A percentile compares a stretch with the other conserved stretches of the same genome.
These are phyloP conservation scores for Sebastes fasciatus DNA, from an alignment of 2,113 vertebrate genomes.

Conservation along the genomic window DNA sequence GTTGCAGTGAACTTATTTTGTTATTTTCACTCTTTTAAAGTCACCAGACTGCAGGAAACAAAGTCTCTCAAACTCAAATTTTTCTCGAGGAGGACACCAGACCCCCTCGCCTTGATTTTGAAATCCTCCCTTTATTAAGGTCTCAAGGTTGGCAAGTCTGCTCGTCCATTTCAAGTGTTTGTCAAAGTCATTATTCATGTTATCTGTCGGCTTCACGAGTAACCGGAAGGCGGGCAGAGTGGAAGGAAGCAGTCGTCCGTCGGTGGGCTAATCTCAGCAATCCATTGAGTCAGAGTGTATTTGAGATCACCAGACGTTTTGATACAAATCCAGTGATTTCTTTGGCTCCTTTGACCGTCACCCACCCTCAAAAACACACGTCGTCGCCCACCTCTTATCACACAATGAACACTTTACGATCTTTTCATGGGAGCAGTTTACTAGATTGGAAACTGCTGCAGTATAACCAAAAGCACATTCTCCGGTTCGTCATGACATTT, in stretches of 20 bases:
- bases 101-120: too few species aligned
- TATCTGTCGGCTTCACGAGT: not conserved
- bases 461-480: not conserved
- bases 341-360: constrained; percentile 1
- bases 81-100: too few species aligned
- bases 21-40: too few species aligned
- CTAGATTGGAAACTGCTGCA: constrained; percentile 5
- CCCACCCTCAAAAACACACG: constrained; percentile 3
- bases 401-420: not conserved
- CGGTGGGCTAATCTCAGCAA: not conserved
- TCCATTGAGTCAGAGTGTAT: constrained; percentile 29
- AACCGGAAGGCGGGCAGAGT: not conserved
- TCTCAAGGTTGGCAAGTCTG: too few species aligned
- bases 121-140: too few species aligned
- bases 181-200: not conserved
- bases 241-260: constrained; percentile 8
- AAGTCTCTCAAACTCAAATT: too few species aligned
- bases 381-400: not conserved
- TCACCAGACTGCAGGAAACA: too few species aligned
- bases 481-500: constrained; percentile 17
- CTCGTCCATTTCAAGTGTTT: too few species aligned
- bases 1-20: too few species aligned
- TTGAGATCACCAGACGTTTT: constrained; percentile 46
- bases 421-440: not conserved
- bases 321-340: constrained; percentile 15